phyloP scores from a whole-genome alignment of 2,797 vertebrate species.

The Gallinago nigripennis region DNA sequence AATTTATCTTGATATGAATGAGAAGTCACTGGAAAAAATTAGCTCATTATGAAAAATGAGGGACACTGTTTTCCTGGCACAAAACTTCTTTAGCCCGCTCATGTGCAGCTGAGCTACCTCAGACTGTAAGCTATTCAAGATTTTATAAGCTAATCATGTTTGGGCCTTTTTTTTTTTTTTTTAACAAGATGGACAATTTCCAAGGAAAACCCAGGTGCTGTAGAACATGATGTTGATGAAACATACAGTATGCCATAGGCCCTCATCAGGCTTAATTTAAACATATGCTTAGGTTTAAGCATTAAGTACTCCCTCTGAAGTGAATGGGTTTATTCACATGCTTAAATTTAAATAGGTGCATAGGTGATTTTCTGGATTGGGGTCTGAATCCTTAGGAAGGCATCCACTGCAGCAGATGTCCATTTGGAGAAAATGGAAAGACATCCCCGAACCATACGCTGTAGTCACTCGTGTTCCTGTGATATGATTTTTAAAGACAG shows the following conservation, averaged over 20 bases:
- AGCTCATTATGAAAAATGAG: slow-evolving; percentile 6
- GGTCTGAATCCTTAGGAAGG: neutral
- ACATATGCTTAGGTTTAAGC: neutral
- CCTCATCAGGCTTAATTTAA: neutral
- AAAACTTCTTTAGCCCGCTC: neutral
- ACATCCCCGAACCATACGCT: too few relatives aligned
- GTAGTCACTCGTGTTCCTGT: neutral
- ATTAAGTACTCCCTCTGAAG: neutral
- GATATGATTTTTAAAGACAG: neutral
- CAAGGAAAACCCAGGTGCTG: slow-evolving; percentile 13
- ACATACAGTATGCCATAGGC: rapidly evolving
- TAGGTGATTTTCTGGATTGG: neutral
- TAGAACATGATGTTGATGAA: neutral
- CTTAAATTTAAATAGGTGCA: neutral
- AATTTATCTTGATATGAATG: neutral
- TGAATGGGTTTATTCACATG: neutral
- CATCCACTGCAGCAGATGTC: neutral
- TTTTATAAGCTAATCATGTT: slow-evolving; percentile 5
- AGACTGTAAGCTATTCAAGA: neutral
- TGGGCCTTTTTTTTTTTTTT: neutral
- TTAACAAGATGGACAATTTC: slow-evolving; percentile 33
- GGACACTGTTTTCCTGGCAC: neutral
- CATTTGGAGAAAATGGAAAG: neutral
- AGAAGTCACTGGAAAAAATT: neutral
- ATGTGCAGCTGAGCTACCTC: neutral